Percentiles rank a stretch among this genome's conserved stretches.
phyloP scores from a whole-genome alignment of 1,140 invertebrate species.

The Drosophila pectinifera region DNA sequence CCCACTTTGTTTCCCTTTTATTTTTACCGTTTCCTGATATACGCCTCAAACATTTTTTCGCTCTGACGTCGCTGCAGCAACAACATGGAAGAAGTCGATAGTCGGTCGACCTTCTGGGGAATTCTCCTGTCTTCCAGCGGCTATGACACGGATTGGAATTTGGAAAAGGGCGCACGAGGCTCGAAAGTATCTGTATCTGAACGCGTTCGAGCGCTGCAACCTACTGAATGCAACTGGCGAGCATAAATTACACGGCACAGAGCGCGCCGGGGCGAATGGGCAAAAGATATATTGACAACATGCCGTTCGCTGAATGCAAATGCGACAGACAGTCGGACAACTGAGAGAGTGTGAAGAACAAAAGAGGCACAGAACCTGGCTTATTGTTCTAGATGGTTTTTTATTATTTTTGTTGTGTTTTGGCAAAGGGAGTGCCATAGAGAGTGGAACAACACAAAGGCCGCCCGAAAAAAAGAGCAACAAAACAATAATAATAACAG shows the following conservation, averaged over 20 bases:
- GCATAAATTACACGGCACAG: slow-evolving; percentile 74
- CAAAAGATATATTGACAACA: slow-evolving; percentile 71
- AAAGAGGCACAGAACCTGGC: slow-evolving; percentile 42
- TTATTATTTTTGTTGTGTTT: slow-evolving; percentile 8
- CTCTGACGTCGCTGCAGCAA: slow-evolving; percentile 64
- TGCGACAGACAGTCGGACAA: slow-evolving; percentile 37
- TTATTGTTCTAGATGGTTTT: slow-evolving; percentile 41
- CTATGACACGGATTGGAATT: slow-evolving; percentile 20
- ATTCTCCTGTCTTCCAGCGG: background rate
- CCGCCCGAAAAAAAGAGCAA: slow-evolving; percentile 27
- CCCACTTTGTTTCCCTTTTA: background rate
- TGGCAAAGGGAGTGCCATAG: slow-evolving; percentile 34
- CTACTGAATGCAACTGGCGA: slow-evolving; percentile 66
- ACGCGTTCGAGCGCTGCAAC: slow-evolving; percentile 54
- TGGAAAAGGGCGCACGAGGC: slow-evolving; percentile 15
- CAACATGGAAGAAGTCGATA: slow-evolving; percentile 53
- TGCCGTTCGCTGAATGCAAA: slow-evolving; percentile 72
- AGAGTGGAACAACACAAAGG: slow-evolving; percentile 47
- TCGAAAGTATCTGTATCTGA: slow-evolving; percentile 37
- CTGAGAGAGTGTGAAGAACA: slow-evolving; percentile 56
- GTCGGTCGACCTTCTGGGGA: slow-evolving; percentile 17
- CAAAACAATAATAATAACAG: slow-evolving; percentile 44
- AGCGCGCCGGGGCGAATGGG: slow-evolving; percentile 38
- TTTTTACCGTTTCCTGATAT: slow-evolving; percentile 78
- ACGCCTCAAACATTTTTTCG: slow-evolving; percentile 78